phyloP scores from a whole-genome alignment of 2,113 vertebrate genomes.

The Vireo altiloquus region DNA sequence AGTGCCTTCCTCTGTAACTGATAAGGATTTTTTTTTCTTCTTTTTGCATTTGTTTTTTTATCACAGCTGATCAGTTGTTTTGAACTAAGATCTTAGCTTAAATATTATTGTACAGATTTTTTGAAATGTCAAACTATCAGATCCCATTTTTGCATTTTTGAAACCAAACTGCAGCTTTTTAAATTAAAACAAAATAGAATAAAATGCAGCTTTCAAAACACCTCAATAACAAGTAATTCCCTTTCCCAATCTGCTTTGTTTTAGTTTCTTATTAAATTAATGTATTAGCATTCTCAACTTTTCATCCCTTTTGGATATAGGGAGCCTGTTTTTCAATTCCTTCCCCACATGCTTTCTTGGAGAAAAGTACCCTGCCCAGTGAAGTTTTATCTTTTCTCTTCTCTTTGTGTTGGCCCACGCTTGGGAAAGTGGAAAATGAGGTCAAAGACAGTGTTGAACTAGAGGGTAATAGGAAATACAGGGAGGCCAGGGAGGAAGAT shows the following conservation, averaged over 20 bases:
- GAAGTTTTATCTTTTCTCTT: neutral
- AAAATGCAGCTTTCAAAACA: neutral
- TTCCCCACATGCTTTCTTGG: neutral
- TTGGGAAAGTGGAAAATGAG: neutral
- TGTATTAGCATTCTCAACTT: neutral
- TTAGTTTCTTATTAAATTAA: neutral
- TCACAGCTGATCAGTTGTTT: neutral
- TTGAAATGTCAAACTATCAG: neutral
- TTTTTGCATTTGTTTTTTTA: neutral
- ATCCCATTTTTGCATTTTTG: neutral
- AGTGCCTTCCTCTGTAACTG: neutral
- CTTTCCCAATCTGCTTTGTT: neutral
- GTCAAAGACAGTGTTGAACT: neutral
- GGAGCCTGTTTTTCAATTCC: neutral
- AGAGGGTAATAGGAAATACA: neutral
- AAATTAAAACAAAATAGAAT: neutral
- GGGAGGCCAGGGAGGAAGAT: neutral
- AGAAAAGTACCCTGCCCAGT: neutral
- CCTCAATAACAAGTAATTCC: neutral
- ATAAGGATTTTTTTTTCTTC: neutral
- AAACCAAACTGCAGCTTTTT: neutral
- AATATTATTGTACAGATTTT: neutral
- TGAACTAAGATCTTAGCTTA: neutral
- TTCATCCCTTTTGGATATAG: neutral
- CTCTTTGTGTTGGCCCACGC: neutral